phyloP scores from a whole-genome alignment of 2,888 invertebrate genomes.

The Hecatera dysodea region DNA sequence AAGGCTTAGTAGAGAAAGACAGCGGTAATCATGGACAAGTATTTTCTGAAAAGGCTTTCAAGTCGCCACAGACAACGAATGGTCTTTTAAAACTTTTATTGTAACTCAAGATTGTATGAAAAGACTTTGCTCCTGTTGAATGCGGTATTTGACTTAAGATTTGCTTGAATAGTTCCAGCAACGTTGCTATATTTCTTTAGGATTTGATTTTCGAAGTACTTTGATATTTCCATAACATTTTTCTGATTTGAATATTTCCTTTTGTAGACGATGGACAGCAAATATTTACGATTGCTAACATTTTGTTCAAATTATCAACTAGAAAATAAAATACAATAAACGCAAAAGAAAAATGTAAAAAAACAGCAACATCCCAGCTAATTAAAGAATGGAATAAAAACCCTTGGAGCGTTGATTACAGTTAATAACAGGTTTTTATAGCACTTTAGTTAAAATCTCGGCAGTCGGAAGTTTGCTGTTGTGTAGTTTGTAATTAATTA shows the following conservation, averaged over 20 bases:
- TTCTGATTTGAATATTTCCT: neutral
- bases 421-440: conserved; percentile 37
- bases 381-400: conserved; percentile 26
- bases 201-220: neutral
- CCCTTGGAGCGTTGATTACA: conserved; percentile 22
- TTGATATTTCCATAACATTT: conserved; percentile 5
- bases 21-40: conserved; percentile 39
- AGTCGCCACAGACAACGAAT: conserved; percentile 41
- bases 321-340: neutral
- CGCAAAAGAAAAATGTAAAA: neutral
- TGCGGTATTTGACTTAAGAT: conserved; percentile 43
- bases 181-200: conserved; percentile 7
- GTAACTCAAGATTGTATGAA: conserved; percentile 55
- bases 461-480: conserved; percentile 16
- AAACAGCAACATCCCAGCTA: conserved; percentile 7
- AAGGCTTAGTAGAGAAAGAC: conserved; percentile 29
- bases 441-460: conserved; percentile 20
- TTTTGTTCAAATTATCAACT: neutral
- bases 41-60: conserved; percentile 52
- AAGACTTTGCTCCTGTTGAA: conserved; percentile 43
- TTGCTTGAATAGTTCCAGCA: conserved; percentile 37
- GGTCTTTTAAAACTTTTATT: conserved; percentile 60
- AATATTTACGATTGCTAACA: neutral
- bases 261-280: neutral
- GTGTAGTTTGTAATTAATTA: conserved; percentile 39